Evolutionary conservation across 2,888 invertebrate genomes (phyloP), one percentile per base, ranked within the genome.

Genomic region (Eupithecia inturbata): DNA sequence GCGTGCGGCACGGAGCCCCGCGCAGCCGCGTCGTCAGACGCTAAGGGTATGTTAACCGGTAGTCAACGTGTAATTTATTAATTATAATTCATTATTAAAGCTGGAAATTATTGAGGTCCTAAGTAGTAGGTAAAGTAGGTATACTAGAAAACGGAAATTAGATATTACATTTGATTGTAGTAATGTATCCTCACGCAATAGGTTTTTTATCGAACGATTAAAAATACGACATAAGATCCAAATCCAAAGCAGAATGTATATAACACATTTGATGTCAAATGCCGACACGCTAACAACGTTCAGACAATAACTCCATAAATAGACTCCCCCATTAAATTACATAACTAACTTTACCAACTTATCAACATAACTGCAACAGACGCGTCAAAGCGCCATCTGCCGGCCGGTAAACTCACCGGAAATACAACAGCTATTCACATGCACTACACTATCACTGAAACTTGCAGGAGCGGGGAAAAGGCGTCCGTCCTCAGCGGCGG

Each of bases 341-440:
- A 67, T 70, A 75, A 71, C 69, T 28, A 71, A 71, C 71, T 67
- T 72, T 67, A 63, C 36, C 62, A 70, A 68, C 60, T 71, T 68
- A 76, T 72, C 53, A 70, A 68, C 57, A 66, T 62, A 87, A 87
- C 91, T 91, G 92, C 92, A 92, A 89, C 88, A 85, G 91, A 88
- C 87, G 88, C 89, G 85, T 80, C 74, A 78, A 81, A 85, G 78
- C 91, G 92, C 92, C 92, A 92, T 90, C 92, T 92, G 86, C 77
- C 82, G 87, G 77, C 81, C 79, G 79, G 73, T 66, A 68, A 41
- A 80, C 80, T 80, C 79, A 80, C 80, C 80, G 77, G 78, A 68
- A 68, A 70, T 53, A 64, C 63, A 75, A 68, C 72, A 28, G 72
- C 75, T 75, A 62, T 67, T 72, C 75, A 73, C 72, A 71, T 73